Evolutionary conservation across 2,888 invertebrate genomes (phyloP), one percentile per base, ranked within the genome.

Genomic region (Hypomecis punctinalis): DNA sequence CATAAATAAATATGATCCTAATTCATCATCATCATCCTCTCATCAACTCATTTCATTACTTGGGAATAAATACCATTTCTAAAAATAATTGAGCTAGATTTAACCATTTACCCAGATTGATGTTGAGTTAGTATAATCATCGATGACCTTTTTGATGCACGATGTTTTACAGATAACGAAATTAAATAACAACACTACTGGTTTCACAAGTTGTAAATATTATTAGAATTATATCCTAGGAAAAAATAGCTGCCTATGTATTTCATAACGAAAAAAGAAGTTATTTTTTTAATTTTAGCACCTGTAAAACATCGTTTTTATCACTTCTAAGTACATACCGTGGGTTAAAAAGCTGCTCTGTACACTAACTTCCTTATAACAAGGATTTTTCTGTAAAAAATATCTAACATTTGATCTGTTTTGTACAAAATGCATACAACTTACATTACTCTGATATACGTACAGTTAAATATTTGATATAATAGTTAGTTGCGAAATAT

Each of bases 351-450:
- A 90, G 88, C 89, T 86, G 87, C 81, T 79, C 81, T 83, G 83
- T 70, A 11, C 36, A 33, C 53, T 63, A 76, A 70, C 77, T 84
- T 56, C 56, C 47, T 39, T 56, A 56, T 76, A 70, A 77, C 80
- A 81, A 63, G 74, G 81, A 84, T 85, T 82, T 82, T 82, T 74
- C 72, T 82, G 83, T 88, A 87, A 84, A 90, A 89, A 91, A 90
- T 87, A 90, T 84, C 86, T 83, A 84, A 81, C 72, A 76, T 85
- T 85, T 80, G 76, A 77, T 81, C 75, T 70, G 52, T 71, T 72
- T 90, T 92, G 90, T 91, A 91, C 90, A 91, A 89, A 86, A 87
- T 80, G 82, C 82, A 84, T 87, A 86, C 80, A 61, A 74, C 74
- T 74, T 76, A 77, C 47, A 45, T 45, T 64, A 74, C 46, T 66